Evolutionary conservation across 1,140 invertebrate genomes (phyloP).

Genomic region (Nixonia krombeini): DNA sequence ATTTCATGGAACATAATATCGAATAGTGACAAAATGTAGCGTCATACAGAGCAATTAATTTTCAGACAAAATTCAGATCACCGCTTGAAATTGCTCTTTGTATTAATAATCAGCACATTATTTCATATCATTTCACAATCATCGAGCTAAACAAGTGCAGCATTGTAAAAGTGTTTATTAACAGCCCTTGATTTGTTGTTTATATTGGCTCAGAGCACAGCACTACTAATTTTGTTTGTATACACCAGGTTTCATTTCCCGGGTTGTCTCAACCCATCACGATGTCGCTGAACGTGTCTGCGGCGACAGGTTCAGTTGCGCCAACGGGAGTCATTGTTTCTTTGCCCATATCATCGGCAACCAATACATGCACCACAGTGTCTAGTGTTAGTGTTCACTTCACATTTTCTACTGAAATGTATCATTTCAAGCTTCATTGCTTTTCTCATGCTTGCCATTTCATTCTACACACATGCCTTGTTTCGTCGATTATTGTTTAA

Average conservation of each 20-base stretch:
- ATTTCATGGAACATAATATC: too few relatives aligned
- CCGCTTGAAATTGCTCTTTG: too few relatives aligned
- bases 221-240: slow-evolving; percentile 50
- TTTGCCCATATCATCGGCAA: slow-evolving; percentile 67
- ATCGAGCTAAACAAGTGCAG: too few relatives aligned
- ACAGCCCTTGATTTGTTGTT: too few relatives aligned
- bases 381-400: slow-evolving; percentile 64
- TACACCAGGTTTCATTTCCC: slow-evolving; percentile 80
- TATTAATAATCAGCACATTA: too few relatives aligned
- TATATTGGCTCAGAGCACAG: slow-evolving; percentile 18
- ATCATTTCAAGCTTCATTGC: slow-evolving; percentile 15
- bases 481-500: background rate
- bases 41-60: too few relatives aligned
- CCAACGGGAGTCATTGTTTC: slow-evolving; percentile 76
- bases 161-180: too few relatives aligned
- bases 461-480: too few relatives aligned
- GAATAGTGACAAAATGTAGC: too few relatives aligned
- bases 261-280: slow-evolving; percentile 85
- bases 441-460: slow-evolving; percentile 29
- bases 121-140: too few relatives aligned
- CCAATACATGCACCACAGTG: slow-evolving; percentile 69
- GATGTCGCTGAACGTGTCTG: slow-evolving; percentile 79
- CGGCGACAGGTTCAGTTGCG: slow-evolving; percentile 70
- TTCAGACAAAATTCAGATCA: too few relatives aligned
- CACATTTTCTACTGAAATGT: slow-evolving; percentile 27